phyloP scores from a whole-genome alignment of 1,140 invertebrate species.

The Lethrus apterus region DNA sequence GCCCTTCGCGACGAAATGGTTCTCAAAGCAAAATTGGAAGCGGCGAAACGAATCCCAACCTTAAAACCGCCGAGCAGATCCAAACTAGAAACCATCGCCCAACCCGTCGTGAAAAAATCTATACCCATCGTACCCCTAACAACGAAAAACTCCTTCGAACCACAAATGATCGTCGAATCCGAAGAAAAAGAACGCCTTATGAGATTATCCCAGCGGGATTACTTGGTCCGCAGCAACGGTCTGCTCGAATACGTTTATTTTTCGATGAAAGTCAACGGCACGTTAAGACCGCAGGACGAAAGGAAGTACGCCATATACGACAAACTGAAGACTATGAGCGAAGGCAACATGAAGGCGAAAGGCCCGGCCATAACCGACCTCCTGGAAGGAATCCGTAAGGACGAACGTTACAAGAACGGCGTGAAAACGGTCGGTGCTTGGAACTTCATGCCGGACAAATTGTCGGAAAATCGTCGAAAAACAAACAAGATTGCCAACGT shows the following conservation, averaged over 20 bases:
- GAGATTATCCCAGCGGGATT: constrained; percentile 51
- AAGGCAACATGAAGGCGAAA: constrained; percentile 12
- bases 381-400: constrained; percentile 23
- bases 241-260: constrained; percentile 54
- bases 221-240: constrained; percentile 55
- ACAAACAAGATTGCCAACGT: too few relatives aligned
- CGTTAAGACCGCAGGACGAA: constrained; percentile 42
- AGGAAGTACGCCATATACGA: constrained; percentile 43
- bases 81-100: not conserved
- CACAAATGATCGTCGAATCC: constrained; percentile 54
- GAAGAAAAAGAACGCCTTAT: constrained; percentile 56
- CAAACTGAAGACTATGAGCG: constrained; percentile 30
- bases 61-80: constrained; percentile 20
- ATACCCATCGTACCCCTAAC: constrained; percentile 4
- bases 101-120: not conserved
- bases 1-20: constrained; percentile 54
- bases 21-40: constrained; percentile 42
- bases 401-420: too few relatives aligned
- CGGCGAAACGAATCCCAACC: constrained; percentile 30
- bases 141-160: constrained; percentile 46
- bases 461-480: too few relatives aligned
- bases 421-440: too few relatives aligned
- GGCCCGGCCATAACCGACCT: constrained; percentile 29
- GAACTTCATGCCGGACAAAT: constrained; percentile 2
- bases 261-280: constrained; percentile 45